Conservation (phyloP, 2,113 vertebrate genomes). For the Anas platyrhynchos region DNA sequence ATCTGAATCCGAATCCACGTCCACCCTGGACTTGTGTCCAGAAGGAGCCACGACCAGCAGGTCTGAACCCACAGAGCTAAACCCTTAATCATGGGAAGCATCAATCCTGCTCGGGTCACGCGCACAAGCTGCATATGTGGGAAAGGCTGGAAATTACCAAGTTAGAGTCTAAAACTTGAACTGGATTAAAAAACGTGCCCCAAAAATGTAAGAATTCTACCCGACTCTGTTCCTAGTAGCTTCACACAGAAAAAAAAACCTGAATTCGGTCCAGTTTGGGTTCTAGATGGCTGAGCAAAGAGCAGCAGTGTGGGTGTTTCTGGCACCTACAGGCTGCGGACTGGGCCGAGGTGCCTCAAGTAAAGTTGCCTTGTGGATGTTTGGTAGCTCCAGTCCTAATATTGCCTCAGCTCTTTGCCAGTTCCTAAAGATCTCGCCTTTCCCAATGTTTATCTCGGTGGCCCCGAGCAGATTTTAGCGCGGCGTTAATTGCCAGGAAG, state of each 20-base stretch:
- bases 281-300: neutral
- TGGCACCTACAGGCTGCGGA: neutral
- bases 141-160: neutral
- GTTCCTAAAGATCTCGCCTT: neutral
- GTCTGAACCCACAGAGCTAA: neutral
- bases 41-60: neutral
- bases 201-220: neutral
- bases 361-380: neutral
- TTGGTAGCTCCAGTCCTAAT: neutral
- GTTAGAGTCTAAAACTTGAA: neutral
- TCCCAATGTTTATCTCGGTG: neutral
- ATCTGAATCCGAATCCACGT: neutral
- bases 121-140: fast-evolving
- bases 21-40: fast-evolving
- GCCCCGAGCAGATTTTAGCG: neutral
- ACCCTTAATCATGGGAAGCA: neutral
- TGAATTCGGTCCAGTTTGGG: fast-evolving
- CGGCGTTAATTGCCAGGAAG: neutral
- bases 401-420: neutral
- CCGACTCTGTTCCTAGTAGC: fast-evolving
- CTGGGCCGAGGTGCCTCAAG: neutral
- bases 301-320: neutral
- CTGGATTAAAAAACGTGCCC: fast-evolving
- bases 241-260: neutral
- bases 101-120: fast-evolving